A percentile compares a stretch with the other conserved stretches of the same genome.
Evolutionary conservation across 1,140 invertebrate genomes (phyloP).

Genomic region (Drosophila watanabei): DNA sequence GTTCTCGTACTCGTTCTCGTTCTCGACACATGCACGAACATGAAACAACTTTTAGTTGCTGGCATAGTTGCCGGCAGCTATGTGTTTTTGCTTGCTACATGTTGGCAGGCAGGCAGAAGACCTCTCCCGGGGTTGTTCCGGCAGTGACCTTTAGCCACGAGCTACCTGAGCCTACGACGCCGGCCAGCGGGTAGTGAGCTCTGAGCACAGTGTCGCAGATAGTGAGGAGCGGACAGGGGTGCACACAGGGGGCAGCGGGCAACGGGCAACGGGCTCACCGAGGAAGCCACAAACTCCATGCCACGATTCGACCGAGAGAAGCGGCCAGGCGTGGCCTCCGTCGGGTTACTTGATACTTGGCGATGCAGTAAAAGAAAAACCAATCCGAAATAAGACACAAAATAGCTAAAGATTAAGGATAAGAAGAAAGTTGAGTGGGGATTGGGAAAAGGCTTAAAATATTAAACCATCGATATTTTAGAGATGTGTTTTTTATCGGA

Average conservation of each 20-base stretch:
- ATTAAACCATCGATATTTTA: neutral
- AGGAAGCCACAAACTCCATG: conserved; percentile 17
- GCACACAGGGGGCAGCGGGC: too few relatives aligned
- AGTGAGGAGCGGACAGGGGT: neutral
- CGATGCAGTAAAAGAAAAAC: conserved; percentile 12
- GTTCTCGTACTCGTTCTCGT: neutral
- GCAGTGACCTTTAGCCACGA: conserved; percentile 43
- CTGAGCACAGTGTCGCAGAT: conserved; percentile 2
- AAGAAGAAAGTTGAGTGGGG: neutral
- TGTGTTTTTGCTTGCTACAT: conserved; percentile 23
- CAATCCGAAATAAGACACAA: neutral
- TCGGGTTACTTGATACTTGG: conserved; percentile 12
- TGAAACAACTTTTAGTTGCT: conserved; percentile 29
- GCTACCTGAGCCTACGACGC: conserved; percentile 44
- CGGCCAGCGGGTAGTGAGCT: conserved; percentile 5
- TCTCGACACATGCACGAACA: conserved; percentile 9
- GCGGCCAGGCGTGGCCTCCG: conserved; percentile 9
- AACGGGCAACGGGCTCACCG: neutral
- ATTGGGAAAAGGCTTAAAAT: neutral
- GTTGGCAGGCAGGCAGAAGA: neutral
- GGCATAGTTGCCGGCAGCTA: conserved; percentile 46
- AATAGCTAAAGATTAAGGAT: conserved; percentile 2
- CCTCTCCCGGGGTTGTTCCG: conserved; percentile 18
- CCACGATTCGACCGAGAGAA: conserved; percentile 11
- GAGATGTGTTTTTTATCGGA: neutral